These are phyloP conservation scores for Corydoras maculifer DNA, from an alignment of 2,113 vertebrate species.

Conservation along the genomic window DNA sequence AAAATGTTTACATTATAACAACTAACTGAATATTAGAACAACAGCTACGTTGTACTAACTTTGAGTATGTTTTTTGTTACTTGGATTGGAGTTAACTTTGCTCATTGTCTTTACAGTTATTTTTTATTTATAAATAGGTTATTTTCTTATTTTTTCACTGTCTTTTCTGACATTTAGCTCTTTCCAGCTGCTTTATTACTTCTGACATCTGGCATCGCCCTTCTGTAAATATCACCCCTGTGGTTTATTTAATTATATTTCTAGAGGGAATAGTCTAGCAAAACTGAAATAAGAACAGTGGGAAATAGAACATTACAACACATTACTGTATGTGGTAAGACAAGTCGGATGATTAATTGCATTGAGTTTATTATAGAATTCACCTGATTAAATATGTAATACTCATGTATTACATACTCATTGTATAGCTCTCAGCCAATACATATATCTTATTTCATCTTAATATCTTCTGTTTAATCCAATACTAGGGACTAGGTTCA, in stretches of 20 bases:
- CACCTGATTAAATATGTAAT: not conserved
- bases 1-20: too few relatives aligned
- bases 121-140: too few relatives aligned
- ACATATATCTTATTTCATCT: too few relatives aligned
- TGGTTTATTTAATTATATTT: not conserved
- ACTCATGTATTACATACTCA: not conserved
- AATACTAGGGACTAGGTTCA: too few relatives aligned
- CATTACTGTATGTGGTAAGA: not conserved
- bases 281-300: not conserved
- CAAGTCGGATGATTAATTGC: not conserved
- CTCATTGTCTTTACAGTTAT: too few relatives aligned
- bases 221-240: not conserved
- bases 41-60: too few relatives aligned
- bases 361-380: not conserved
- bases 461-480: too few relatives aligned
- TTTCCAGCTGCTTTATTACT: not conserved
- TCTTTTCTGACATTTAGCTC: conserved; percentile 6
- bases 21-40: too few relatives aligned
- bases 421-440: too few relatives aligned
- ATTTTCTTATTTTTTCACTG: too few relatives aligned
- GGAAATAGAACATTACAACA: not conserved
- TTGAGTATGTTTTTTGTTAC: too few relatives aligned
- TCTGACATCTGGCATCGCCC: conserved; percentile 15
- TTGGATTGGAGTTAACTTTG: too few relatives aligned
- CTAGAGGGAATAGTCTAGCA: not conserved